Evolutionary conservation across 1,140 invertebrate genomes (phyloP).

Genomic region (Kradibia gibbosae): DNA sequence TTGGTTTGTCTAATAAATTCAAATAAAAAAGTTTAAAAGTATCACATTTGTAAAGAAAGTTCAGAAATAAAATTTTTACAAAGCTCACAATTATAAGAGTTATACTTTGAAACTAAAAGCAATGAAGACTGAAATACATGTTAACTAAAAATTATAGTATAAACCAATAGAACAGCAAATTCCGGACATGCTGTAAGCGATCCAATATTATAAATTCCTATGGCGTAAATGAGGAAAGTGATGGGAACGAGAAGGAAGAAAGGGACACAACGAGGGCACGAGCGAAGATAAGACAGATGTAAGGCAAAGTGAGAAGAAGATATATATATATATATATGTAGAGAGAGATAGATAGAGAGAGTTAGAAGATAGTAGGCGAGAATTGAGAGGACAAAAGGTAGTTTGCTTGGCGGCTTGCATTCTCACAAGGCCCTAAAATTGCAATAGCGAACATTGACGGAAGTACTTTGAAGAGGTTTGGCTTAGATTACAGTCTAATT

Average conservation of each 20-base stretch:
- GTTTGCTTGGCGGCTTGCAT: constrained; percentile 18
- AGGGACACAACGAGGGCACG: background rate
- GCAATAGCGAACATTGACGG: constrained; percentile 48
- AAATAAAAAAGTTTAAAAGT: too few relatives aligned
- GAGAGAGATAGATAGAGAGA: background rate
- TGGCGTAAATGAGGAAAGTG: background rate
- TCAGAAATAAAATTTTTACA: background rate
- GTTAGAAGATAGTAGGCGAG: background rate
- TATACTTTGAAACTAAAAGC: constrained; percentile 7
- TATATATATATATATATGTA: too few relatives aligned
- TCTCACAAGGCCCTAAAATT: constrained; percentile 44
- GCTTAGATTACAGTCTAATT: background rate
- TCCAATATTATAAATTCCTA: constrained; percentile 51
- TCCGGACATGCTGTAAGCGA: constrained; percentile 35
- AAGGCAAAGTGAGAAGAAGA: background rate
- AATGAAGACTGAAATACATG: constrained; percentile 33
- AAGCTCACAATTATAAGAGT: background rate
- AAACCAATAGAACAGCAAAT: constrained; percentile 42
- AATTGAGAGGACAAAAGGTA: background rate
- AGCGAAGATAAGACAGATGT: background rate
- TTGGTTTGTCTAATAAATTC: too few relatives aligned
- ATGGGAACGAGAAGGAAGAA: background rate
- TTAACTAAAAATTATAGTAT: constrained; percentile 42
- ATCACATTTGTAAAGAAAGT: too few relatives aligned
- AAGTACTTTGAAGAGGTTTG: constrained; percentile 37